These are phyloP conservation scores for Bombylius major DNA, from an alignment of 2,888 invertebrate genomes.

Conservation along the genomic window DNA sequence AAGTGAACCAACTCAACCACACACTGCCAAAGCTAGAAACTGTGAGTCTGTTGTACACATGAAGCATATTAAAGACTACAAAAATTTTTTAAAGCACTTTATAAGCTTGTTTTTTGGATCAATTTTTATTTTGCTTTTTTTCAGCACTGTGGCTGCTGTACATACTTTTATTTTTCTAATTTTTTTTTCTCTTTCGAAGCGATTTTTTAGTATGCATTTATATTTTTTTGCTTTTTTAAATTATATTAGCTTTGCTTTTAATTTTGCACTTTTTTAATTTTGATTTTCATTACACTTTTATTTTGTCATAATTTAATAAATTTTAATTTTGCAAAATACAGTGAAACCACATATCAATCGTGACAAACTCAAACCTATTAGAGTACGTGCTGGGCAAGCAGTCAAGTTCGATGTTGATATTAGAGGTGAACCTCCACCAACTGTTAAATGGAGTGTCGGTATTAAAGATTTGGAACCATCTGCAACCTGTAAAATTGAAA, in stretches of 20 bases:
- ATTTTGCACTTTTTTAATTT: background rate
- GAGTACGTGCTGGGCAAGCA: conserved; percentile 79
- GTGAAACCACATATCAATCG: conserved; percentile 93
- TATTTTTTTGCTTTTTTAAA: background rate
- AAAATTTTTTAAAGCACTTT: too few relatives aligned
- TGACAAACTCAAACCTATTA: conserved; percentile 77
- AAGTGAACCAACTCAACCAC: conserved; percentile 76
- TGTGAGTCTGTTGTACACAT: conserved; percentile 43
- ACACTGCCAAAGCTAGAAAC: conserved; percentile 75
- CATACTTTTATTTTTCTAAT: too few relatives aligned
- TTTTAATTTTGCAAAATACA: conserved; percentile 30
- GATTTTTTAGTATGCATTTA: conserved; percentile 6
- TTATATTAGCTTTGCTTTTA: background rate
- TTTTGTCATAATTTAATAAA: background rate
- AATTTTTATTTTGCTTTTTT: too few relatives aligned
- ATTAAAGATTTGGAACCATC: conserved; percentile 51
- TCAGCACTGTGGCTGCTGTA: too few relatives aligned
- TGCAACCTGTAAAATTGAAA: conserved; percentile 62
- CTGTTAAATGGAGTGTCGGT: conserved; percentile 57
- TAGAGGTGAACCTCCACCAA: conserved; percentile 93
- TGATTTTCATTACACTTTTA: background rate
- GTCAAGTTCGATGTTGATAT: conserved; percentile 90
- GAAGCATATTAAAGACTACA: too few relatives aligned
- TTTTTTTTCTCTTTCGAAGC: background rate
- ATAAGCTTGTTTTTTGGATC: too few relatives aligned